Evolutionary conservation across 2,888 invertebrate species (phyloP), one percentile per base, ranked within the genome.

Genomic region (Melinaea marsaeus): DNA sequence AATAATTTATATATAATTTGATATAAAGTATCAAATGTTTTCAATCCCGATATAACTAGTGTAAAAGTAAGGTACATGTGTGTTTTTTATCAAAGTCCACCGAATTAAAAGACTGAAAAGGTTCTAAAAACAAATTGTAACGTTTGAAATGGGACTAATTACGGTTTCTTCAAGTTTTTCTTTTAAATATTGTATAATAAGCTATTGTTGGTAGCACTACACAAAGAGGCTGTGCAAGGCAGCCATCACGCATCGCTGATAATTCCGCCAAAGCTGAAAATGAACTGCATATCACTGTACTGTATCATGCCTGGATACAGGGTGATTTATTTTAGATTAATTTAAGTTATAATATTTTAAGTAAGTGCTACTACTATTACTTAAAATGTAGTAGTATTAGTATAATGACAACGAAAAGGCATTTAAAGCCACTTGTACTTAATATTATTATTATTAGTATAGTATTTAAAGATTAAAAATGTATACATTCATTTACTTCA

Each of bases 261-360:
- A 78, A 81, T 81, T 79, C 72, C 74, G 72, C 76, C 72, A 73
- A 74, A 74, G 79, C 79, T 79, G 80, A 80, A 83, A 84, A 84
- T 81, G 81, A 82, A 78, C 79, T 79, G 78, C 76, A 79, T 79
- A 80, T 84, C 83, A 81, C 76, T 76, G 74, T 77, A 75, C 71
- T 74, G 68, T 72, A 63, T 66, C 71, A 65, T 61, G 64, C 68
- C 58, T 32, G 33, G 63, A 58, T 66, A 72, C 63, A 74, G 69
- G 64, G 1, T 73, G 74, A 48, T 72, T 11, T 3, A 45, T 46
- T 64, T 4, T 61, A 13, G 47, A 47, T 57, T 61, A 2, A 32
- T 22, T 35, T 13, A 4, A 3, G 7, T 48, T 34, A 13, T 35
- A 35, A 56, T 7, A 35, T 56, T 35, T 56, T 56, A 56, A 13